Evolutionary conservation across 2,797 vertebrate genomes (phyloP), one percentile per base, ranked within the genome.

Genomic region (Oophaga sylvatica): DNA sequence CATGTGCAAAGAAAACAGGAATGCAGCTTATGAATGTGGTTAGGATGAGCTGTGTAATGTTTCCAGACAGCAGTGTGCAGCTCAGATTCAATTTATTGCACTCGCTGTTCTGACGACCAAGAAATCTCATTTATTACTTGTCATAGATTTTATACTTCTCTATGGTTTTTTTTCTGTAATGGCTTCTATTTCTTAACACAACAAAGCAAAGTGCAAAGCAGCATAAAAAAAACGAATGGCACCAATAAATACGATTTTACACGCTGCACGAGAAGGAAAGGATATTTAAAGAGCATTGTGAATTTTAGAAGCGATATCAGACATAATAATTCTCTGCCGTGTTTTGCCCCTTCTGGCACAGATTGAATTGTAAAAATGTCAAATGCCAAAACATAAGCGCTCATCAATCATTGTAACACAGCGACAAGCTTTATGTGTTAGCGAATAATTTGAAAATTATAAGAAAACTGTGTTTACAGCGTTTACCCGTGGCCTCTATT

Each of bases 201-300:
- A 59, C 81, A 83, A 62, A 48, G 53, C 56, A 84, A 84, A 75
- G 83, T 45, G 71, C 15, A 63, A 84, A 76, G n/a, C 48, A 45
- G 83, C 60, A 76, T 59, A 91, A 87, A 41, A 87, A 41, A 90
- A 89, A 80, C 16, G 80, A 91, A 22, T 29, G 73, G 76, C 73
- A 20, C 84, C 0, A 0, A 22, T 67, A 84, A 84, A 84, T 45
- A 75, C 59, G 22, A 20, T 62, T 60, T 84, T 70, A 45, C 56
- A 60, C 19, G 71, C 41, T 62, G 83, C 22, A 60, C 19, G 9
- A 26, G 7, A 22, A 62, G 83, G 63, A 63, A 75, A 13, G 11
- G 71, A 76, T 60, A 76, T 71, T 84, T 76, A 76, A 76, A 35
- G 45, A 62, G 12, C 31, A 35, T 62, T 84, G 26, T 26, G 15